These are phyloP conservation scores for Drosophila picticornis DNA, from an alignment of 2,888 invertebrate species.

Conservation along the genomic window DNA sequence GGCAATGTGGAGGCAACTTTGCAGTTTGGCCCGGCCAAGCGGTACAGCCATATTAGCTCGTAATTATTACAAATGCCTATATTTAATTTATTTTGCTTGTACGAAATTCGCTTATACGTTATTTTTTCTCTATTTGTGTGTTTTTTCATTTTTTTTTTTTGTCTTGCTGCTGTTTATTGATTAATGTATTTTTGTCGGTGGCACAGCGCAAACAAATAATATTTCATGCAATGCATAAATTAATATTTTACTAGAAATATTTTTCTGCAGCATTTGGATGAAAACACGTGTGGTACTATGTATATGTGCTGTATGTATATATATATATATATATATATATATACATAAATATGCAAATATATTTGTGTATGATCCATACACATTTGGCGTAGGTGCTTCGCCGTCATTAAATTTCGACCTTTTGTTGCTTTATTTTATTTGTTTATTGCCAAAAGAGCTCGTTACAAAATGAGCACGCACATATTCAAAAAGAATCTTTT, in stretches of 20 bases:
- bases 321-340: neutral
- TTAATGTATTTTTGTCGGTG: constrained; percentile 49
- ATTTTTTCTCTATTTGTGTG: constrained; percentile 11
- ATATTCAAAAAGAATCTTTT: constrained; percentile 20
- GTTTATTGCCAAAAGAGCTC: constrained; percentile 20
- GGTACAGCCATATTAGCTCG: constrained; percentile 36
- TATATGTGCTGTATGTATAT: neutral
- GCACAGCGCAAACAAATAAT: constrained; percentile 61
- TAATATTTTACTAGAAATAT: constrained; percentile 52
- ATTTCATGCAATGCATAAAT: constrained; percentile 58
- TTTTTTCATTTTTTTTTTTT: constrained; percentile 13
- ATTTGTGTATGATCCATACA: constrained; percentile 15
- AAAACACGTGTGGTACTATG: constrained; percentile 27
- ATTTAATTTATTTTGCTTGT: constrained; percentile 61
- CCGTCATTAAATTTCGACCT: constrained; percentile 26
- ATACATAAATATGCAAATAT: neutral
- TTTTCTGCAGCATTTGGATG: constrained; percentile 19
- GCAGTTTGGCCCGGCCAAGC: constrained; percentile 3
- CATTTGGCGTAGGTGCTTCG: constrained; percentile 20
- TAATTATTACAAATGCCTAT: constrained; percentile 70
- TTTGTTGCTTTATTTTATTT: constrained; percentile 10
- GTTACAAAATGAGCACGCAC: constrained; percentile 29
- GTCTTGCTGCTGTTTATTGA: constrained; percentile 56
- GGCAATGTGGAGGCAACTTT: constrained; percentile 29
- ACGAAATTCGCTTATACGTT: constrained; percentile 23